Base-by-base conservation (phyloP, 2,797 vertebrate species). In the Pangasius sanitwongsei region DNA sequence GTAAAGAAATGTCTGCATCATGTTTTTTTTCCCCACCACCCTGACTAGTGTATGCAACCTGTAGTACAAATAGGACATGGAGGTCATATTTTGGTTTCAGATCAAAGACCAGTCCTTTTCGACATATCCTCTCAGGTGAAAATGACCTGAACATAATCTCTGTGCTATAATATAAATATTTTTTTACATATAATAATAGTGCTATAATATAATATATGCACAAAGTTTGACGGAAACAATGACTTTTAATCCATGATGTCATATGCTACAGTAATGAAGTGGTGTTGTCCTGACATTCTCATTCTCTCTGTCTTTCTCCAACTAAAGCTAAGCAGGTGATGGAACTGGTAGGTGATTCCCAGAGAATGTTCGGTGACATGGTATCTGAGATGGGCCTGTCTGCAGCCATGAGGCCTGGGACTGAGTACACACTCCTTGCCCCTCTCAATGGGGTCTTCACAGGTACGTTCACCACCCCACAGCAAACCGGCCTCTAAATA, bases 281-380 rank as follows among this genome's bases (percentile, higher is more conserved):
- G 0, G n/a, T 50, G 48, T 69, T 16, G 11, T 85, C 61, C 7
- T 48, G 3, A 28, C 72, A n/a, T 15, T 41, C 16, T 31, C 1
- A 34, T 1, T 57, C 78, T 9, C n/a, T 55, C 50, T 80, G 50
- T 75, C 72, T 55, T 6, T 80, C 75, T 87, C 50, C 59, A 77
- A 41, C 41, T 83, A 91, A 92, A 99, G 98, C 98, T 92, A 99
- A 98, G 93, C 97, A 98, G 89, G 97, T 98, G n/a, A 93, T 94
- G 31, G 97, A 98, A 86, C 96, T 99, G 93, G 93, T 97, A 6
- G 97, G 96, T 83, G 92, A 93, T 0, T 95, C 96, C 63, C 97
- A 98, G 94, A 97, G 96, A 84, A 96, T 95, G 2, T 99, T 99
- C 91, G 94, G 61, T 0, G 97, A 98, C 69, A 94, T 98, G 87